These are phyloP conservation scores for Natator depressus DNA, from an alignment of 2,113 vertebrate genomes.

Conservation along the genomic window DNA sequence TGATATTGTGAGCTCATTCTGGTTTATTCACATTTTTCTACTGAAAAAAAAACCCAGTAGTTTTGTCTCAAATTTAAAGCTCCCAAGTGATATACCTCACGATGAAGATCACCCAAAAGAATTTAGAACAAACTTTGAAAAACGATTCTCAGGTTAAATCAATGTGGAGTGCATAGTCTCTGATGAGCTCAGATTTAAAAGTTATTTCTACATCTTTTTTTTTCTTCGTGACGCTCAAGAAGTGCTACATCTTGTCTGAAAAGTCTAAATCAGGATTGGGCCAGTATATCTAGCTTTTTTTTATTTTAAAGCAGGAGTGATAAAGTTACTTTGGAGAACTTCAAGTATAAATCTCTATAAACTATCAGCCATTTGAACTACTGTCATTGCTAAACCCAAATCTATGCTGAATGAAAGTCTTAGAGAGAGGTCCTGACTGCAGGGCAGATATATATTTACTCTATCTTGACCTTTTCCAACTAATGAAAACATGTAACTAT, in stretches of 20 bases:
- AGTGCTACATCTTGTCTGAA: not conserved
- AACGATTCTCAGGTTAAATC: constrained; percentile 3
- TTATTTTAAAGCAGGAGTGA: constrained; percentile 20
- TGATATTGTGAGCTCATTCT: constrained; percentile 12
- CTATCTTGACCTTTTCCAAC: not conserved
- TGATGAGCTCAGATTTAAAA: constrained; percentile 39
- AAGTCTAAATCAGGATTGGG: not conserved
- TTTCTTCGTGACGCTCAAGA: not conserved
- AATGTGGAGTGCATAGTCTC: not conserved
- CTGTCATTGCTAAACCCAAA: not conserved
- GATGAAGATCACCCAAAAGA: constrained; percentile 12
- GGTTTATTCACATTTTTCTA: not conserved
- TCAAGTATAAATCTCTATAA: constrained; percentile 11
- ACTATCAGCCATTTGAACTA: constrained; percentile 11
- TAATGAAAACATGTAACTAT: not conserved
- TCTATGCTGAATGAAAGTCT: not conserved
- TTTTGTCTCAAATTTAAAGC: constrained; percentile 25
- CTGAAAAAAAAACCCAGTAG: not conserved
- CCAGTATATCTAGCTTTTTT: not conserved
- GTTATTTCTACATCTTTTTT: not conserved
- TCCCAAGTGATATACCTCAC: not conserved
- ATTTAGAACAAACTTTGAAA: constrained; percentile 1
- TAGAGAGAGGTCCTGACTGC: not conserved
- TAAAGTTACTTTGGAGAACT: constrained; percentile 15
- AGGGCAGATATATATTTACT: not conserved